phyloP scores from a whole-genome alignment of 2,113 vertebrate genomes.

The Raja brachyura region DNA sequence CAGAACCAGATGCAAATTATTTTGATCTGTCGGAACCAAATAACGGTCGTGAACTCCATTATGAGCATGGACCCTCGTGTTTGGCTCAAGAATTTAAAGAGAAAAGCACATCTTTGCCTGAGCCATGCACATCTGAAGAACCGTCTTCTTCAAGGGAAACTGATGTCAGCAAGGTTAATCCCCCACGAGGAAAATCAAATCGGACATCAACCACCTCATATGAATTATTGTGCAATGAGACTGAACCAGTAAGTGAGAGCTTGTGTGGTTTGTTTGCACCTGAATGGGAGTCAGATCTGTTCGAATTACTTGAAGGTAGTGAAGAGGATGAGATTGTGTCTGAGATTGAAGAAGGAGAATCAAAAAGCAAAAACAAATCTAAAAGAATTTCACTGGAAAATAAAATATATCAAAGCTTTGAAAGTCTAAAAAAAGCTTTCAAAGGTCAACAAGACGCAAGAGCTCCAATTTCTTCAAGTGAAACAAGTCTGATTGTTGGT shows the following conservation, averaged over 20 bases:
- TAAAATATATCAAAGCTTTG: slow-evolving; percentile 8
- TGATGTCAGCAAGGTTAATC: background rate
- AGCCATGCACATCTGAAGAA: slow-evolving; percentile 7
- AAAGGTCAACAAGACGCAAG: background rate
- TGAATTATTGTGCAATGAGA: slow-evolving; percentile 26
- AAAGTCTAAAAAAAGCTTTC: slow-evolving; percentile 32
- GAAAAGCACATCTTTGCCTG: background rate
- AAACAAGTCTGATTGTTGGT: slow-evolving; percentile 48
- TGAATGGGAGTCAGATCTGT: slow-evolving; percentile 46
- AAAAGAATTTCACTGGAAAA: slow-evolving; percentile 6
- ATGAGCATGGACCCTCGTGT: background rate
- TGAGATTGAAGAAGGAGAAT: background rate
- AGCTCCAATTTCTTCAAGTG: background rate
- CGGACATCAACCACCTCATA: background rate
- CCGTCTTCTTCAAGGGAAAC: background rate
- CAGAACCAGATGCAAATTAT: slow-evolving; percentile 1
- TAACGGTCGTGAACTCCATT: background rate
- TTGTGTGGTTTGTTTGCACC: background rate
- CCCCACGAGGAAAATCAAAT: background rate
- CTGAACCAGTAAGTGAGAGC: background rate
- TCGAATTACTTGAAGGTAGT: slow-evolving; percentile 38
- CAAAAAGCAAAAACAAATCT: background rate
- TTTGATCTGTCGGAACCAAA: slow-evolving; percentile 12
- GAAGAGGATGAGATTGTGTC: background rate
- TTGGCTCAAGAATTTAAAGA: background rate